Evolutionary conservation across 2,113 vertebrate genomes (phyloP), one percentile per base, ranked within the genome.

Genomic region (Oplegnathus fasciatus): DNA sequence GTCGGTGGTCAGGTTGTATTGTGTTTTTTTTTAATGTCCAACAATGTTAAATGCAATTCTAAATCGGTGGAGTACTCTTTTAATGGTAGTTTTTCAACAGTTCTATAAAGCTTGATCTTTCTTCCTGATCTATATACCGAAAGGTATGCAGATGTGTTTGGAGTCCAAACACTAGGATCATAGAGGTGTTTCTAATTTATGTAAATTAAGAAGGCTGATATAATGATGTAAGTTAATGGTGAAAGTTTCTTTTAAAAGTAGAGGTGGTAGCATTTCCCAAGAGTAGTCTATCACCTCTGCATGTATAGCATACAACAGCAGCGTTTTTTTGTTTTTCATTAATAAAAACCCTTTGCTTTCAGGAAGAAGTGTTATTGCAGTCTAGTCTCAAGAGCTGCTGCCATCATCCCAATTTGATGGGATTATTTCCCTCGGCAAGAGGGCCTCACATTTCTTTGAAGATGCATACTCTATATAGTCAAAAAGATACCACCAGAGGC

Each of bases 391-490:
- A 66, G 88, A 91, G 91, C 75, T 78, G 64, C 85, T 75, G 81
- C 50, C 80, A 55, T 85, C 79, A 60, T 89, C 83, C 75, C 71
- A 85, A 75, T 91, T 87, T 91, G 83, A 87, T 80, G 65, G 77
- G 67, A 84, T 91, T 89, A 90, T 93, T 92, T 93, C 91, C 90
- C 89, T 76, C 0, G 85, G 55, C 62, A 55, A 84, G 28, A 80
- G 18, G 75, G 14, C 78, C 62, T 54, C 44, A 73, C 72, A 60
- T 84, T 84, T 75, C 76, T 81, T 75, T 85, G 67, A 90, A 44
- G 46, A 86, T 82, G 80, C 83, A 74, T 79, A 77, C 46, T 82
- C 73, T 74, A 57, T 86, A 85, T 67, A 20, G 73, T 86, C 78
- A 83, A 64, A 82, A 68, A 40, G 22, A 66, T 26, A 79, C 69